Conservation (phyloP, 2,888 invertebrate genomes). For the Pachydiplax longipennis region DNA sequence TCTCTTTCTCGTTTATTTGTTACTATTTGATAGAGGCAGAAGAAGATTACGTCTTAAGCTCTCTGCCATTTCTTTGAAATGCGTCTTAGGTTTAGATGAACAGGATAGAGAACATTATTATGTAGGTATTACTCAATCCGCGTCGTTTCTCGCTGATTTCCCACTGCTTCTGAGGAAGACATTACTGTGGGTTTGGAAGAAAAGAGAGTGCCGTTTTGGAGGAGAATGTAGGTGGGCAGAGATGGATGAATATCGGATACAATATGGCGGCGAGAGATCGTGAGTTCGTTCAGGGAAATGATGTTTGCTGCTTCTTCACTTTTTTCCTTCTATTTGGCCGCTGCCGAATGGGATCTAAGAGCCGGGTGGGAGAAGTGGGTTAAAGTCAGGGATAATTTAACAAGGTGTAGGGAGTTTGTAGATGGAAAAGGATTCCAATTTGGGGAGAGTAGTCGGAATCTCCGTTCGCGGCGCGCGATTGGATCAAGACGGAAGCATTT, state of each 20-base stretch:
- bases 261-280: slow-evolving; percentile 26
- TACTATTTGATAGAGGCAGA: too few species aligned
- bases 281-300: slow-evolving; percentile 9
- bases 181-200: not conserved
- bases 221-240: slow-evolving; percentile 3
- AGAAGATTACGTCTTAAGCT: too few species aligned
- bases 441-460: not conserved
- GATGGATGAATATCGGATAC: slow-evolving; percentile 34
- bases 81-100: too few species aligned
- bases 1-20: too few species aligned
- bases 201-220: not conserved
- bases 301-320: slow-evolving; percentile 6
- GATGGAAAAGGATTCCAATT: slow-evolving; percentile 13
- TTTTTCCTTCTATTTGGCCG: not conserved
- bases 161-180: not conserved
- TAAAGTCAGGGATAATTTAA: not conserved
- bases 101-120: too few species aligned
- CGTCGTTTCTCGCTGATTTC: too few species aligned
- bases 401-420: slow-evolving; percentile 11
- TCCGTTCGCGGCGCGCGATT: not conserved
- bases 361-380: not conserved
- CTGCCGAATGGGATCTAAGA: not conserved
- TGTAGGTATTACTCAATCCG: too few species aligned
- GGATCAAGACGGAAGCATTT: not conserved
- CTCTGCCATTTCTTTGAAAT: too few species aligned